Conservation (phyloP, 2,113 vertebrate species). For the Strix aluco region DNA sequence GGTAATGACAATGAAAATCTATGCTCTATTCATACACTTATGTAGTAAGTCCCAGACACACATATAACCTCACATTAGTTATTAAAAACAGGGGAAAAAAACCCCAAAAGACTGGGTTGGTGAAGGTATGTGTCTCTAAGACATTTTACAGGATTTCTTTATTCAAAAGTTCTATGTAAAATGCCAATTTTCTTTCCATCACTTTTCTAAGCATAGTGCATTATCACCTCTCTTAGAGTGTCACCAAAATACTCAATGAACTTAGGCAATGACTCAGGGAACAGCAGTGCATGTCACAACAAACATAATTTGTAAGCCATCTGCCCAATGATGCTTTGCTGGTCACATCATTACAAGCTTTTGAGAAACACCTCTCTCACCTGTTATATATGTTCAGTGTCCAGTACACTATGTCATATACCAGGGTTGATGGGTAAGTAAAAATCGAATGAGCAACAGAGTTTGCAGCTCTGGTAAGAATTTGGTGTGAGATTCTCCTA, state of each 20-base stretch:
- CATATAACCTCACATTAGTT: not conserved
- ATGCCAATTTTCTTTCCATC: not conserved
- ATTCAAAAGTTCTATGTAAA: not conserved
- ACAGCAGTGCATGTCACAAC: not conserved
- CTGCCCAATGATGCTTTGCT: not conserved
- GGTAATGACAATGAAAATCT: not conserved
- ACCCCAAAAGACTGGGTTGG: too few relatives aligned
- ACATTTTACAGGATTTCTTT: not conserved
- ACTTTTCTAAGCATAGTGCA: not conserved
- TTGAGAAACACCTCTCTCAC: not conserved
- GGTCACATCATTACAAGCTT: not conserved
- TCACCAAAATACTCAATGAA: not conserved
- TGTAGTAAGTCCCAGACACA: not conserved
- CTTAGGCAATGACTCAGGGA: not conserved
- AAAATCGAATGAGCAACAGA: not conserved
- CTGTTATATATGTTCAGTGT: rapidly evolving
- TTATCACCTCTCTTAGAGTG: not conserved
- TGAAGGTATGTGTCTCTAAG: not conserved
- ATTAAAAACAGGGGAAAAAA: not conserved
- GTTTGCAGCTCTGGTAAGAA: not conserved
- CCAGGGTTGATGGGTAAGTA: not conserved
- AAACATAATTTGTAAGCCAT: not conserved
- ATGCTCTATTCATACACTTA: not conserved
- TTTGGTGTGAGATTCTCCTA: not conserved
- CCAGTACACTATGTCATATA: not conserved